A percentile compares a stretch with the other conserved stretches of the same genome.
Conservation (phyloP, 2,888 invertebrate species). For the Torymus tubicola region DNA sequence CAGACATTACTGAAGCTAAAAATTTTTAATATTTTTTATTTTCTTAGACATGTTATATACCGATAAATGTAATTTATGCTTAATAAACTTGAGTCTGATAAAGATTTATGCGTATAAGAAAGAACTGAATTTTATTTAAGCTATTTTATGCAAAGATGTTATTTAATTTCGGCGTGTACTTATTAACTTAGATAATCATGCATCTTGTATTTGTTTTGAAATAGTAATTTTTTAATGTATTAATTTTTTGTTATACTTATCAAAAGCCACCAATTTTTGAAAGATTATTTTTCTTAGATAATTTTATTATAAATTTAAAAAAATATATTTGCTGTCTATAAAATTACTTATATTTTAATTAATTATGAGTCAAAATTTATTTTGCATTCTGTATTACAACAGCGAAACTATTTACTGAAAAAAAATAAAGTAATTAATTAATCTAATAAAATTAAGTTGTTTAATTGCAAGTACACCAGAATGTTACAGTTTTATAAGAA, state of each 20-base stretch:
- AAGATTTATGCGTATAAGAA: slow-evolving; percentile 29
- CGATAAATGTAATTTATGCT: slow-evolving; percentile 52
- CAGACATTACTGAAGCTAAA: slow-evolving; percentile 40
- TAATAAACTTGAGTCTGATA: slow-evolving; percentile 54
- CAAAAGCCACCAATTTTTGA: no score
- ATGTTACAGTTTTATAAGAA: background rate
- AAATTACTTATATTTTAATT: background rate
- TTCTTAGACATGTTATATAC: slow-evolving; percentile 51
- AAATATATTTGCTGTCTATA: background rate
- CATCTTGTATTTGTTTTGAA: slow-evolving; percentile 11
- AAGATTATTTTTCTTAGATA: no score
- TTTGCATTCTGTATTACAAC: slow-evolving; percentile 7
- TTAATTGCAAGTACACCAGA: background rate
- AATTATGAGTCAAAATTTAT: background rate
- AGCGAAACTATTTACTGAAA: slow-evolving; percentile 5
- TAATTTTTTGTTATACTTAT: no score
- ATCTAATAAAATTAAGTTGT: background rate
- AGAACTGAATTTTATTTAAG: slow-evolving; percentile 27
- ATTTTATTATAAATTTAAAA: background rate
- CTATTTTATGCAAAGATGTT: slow-evolving; percentile 3
- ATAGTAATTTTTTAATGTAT: background rate
- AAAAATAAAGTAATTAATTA: slow-evolving; percentile 21
- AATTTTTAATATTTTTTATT: slow-evolving; percentile 52
- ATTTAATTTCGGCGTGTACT: slow-evolving; percentile 29
- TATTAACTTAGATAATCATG: slow-evolving; percentile 20